phyloP scores from a whole-genome alignment of 1,140 invertebrate genomes.

The Pemphigus obesinymphae region DNA sequence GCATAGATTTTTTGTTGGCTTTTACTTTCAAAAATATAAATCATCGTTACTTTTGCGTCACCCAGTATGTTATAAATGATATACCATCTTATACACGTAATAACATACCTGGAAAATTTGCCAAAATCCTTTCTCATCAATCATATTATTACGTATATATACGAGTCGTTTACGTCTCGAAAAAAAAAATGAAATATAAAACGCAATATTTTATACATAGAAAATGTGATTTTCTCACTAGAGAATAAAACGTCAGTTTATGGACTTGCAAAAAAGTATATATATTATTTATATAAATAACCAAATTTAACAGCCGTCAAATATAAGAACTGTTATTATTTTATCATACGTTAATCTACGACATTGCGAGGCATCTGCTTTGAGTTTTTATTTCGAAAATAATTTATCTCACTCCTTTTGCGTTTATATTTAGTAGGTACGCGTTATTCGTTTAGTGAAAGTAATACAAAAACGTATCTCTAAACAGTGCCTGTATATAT shows the following conservation, averaged over 20 bases:
- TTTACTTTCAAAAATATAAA: constrained; percentile 1
- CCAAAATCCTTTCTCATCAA: constrained; percentile 29
- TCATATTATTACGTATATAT: neutral
- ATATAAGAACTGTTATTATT: neutral
- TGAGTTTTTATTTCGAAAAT: neutral
- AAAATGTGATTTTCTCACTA: neutral
- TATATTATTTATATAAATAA: neutral
- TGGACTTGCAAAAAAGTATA: neutral
- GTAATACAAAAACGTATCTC: too few species aligned
- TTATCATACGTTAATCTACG: neutral
- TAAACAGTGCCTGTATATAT: too few species aligned
- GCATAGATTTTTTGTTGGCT: neutral
- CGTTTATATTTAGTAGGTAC: neutral
- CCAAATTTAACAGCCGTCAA: neutral
- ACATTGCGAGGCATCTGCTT: neutral
- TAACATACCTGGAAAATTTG: constrained; percentile 31
- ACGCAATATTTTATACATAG: neutral
- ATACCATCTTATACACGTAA: constrained; percentile 14
- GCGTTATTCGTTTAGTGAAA: too few species aligned
- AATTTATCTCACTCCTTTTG: neutral
- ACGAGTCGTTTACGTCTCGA: neutral
- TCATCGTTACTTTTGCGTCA: constrained; percentile 31
- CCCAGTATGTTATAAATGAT: constrained; percentile 16
- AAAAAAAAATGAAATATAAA: constrained; percentile 10
- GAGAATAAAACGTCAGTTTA: constrained; percentile 18